phyloP scores from a whole-genome alignment of 2,113 vertebrate genomes.

The Haliaeetus leucogaster region DNA sequence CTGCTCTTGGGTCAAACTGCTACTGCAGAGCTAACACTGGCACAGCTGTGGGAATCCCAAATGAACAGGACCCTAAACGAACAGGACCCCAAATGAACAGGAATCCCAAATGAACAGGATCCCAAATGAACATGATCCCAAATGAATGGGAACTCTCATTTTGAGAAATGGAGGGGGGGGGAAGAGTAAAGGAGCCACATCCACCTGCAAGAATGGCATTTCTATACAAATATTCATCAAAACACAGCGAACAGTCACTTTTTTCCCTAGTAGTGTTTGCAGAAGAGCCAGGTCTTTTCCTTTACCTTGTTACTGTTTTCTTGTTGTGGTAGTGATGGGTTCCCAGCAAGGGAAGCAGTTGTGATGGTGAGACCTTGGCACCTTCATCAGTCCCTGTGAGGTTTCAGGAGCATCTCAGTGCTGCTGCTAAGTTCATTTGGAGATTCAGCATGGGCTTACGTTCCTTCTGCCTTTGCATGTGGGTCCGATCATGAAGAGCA shows the following conservation, averaged over 20 bases:
- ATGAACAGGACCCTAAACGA: not conserved
- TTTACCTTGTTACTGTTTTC: not conserved
- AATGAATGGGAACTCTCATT: not conserved
- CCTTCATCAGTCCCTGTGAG: not conserved
- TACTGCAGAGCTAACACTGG: not conserved
- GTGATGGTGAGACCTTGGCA: fast-evolving
- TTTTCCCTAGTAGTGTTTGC: not conserved
- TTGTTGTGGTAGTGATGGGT: not conserved
- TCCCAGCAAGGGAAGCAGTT: not conserved
- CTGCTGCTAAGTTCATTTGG: fast-evolving
- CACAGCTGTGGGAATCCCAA: not conserved
- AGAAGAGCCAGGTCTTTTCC: not conserved
- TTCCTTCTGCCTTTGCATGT: not conserved
- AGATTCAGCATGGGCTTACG: not conserved
- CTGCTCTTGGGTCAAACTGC: not conserved
- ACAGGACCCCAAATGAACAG: not conserved
- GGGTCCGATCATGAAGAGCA: fast-evolving
- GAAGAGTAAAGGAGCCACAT: not conserved
- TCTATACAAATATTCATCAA: not conserved
- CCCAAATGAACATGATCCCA: not conserved
- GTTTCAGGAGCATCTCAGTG: not conserved
- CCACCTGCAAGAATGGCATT: fast-evolving
- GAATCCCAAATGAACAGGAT: not conserved
- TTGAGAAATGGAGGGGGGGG: fast-evolving
- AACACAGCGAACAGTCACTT: not conserved